phyloP scores from a whole-genome alignment of 2,888 invertebrate species.

The Taphrorychus bicolor region DNA sequence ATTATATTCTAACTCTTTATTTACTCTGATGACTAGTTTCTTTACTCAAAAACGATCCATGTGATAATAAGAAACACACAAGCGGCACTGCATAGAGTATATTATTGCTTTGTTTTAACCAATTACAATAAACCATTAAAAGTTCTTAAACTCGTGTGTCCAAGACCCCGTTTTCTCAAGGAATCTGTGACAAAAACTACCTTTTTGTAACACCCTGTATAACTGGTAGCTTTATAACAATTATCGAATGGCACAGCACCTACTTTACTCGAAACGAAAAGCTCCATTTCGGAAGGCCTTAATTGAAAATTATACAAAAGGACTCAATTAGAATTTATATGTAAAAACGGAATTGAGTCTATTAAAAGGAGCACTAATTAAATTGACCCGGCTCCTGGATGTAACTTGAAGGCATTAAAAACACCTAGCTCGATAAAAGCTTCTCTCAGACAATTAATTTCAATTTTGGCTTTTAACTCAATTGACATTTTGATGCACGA shows the following conservation, averaged over 20 bases:
- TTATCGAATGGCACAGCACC: not conserved
- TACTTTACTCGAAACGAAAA: not conserved
- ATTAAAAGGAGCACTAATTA: slow-evolving; percentile 2
- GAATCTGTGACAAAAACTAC: too few species aligned
- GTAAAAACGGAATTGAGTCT: slow-evolving; percentile 6
- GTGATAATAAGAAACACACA: too few species aligned
- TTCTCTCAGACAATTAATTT: slow-evolving; percentile 22
- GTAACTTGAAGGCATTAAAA: slow-evolving; percentile 19
- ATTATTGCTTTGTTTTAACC: too few species aligned
- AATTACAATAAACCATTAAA: too few species aligned
- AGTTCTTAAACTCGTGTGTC: too few species aligned
- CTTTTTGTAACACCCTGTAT: too few species aligned
- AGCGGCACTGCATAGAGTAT: too few species aligned
- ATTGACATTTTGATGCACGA: slow-evolving; percentile 24
- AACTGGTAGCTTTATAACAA: not conserved
- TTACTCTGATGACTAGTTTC: too few species aligned
- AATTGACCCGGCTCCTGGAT: slow-evolving; percentile 5
- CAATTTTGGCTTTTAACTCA: slow-evolving; percentile 22
- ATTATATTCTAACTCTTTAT: too few species aligned
- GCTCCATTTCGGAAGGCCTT: not conserved
- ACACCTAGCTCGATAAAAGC: slow-evolving; percentile 20
- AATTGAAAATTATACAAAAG: slow-evolving; percentile 9
- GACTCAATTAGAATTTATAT: slow-evolving; percentile 8
- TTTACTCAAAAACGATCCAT: too few species aligned
- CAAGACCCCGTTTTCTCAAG: too few species aligned